phyloP scores from a whole-genome alignment of 2,888 invertebrate genomes.

The Nymphalis polychloros region DNA sequence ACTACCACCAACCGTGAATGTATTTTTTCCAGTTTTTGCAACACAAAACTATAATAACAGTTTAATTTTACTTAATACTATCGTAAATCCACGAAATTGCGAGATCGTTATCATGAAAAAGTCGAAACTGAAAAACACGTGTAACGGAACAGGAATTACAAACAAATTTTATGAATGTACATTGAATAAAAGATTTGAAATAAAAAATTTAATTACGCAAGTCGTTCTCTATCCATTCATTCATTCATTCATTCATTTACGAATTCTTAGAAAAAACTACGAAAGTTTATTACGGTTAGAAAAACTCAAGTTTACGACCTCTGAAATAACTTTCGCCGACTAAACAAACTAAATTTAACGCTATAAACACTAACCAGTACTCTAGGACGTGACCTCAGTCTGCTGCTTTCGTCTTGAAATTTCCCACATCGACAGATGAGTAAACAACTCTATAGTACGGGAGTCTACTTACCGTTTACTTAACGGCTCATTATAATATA shows the following conservation, averaged over 20 bases:
- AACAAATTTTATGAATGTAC: constrained; percentile 3
- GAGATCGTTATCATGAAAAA: too few species aligned
- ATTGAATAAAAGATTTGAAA: not conserved
- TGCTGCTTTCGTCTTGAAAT: constrained; percentile 44
- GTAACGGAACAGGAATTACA: not conserved
- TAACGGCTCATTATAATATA: too few species aligned
- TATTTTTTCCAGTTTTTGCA: constrained; percentile 12
- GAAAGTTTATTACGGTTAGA: constrained; percentile 36
- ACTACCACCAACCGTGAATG: constrained; percentile 18
- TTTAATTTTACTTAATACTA: too few species aligned
- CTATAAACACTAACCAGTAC: constrained; percentile 52
- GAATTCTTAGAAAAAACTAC: constrained; percentile 37
- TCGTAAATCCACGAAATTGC: too few species aligned
- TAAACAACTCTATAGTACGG: constrained; percentile 43
- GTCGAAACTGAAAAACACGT: not conserved
- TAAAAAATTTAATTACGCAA: constrained; percentile 22
- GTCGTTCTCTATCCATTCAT: constrained; percentile 32
- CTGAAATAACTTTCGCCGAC: constrained; percentile 53
- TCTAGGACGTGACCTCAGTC: constrained; percentile 48
- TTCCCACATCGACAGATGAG: constrained; percentile 48
- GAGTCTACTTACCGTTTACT: constrained; percentile 2
- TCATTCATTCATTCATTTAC: constrained; percentile 36
- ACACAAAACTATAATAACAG: not conserved
- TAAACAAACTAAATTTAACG: constrained; percentile 54
- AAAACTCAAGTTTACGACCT: constrained; percentile 44